These are phyloP conservation scores for Reinhardtius hippoglossoides DNA, from an alignment of 2,113 vertebrate species.

Conservation along the genomic window DNA sequence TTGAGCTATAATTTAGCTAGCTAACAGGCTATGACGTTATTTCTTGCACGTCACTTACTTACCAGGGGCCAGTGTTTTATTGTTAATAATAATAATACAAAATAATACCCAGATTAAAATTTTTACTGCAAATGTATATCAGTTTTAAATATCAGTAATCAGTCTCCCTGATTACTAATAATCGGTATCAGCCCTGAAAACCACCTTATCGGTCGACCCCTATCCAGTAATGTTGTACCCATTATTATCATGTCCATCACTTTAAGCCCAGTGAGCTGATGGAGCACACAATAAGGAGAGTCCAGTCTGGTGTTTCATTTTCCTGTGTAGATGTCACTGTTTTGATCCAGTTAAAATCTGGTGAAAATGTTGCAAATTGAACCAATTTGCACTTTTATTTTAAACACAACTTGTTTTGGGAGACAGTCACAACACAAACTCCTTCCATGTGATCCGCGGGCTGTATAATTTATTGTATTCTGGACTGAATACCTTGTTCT, in stretches of 20 bases:
- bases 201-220: too few species aligned
- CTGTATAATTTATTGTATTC: slow-evolving; percentile 37
- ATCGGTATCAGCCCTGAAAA: too few species aligned
- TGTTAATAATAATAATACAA: too few species aligned
- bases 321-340: background rate
- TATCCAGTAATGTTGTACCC: slow-evolving; percentile 26
- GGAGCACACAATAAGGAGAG: background rate
- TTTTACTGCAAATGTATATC: too few species aligned
- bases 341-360: background rate
- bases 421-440: background rate
- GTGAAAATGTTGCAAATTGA: background rate
- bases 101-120: too few species aligned
- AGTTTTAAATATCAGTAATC: too few species aligned
- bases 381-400: background rate
- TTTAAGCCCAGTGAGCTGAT: slow-evolving; percentile 1
- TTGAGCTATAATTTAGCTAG: too few species aligned
- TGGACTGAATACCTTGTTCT: slow-evolving; percentile 19
- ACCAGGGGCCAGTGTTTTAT: too few species aligned
- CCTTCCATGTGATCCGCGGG: slow-evolving; percentile 23
- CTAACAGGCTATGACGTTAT: too few species aligned
- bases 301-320: too few species aligned
- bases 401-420: background rate
- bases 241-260: slow-evolving; percentile 8
- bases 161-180: too few species aligned
- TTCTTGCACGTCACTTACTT: too few species aligned